A percentile compares a stretch with the other conserved stretches of the same genome.
These are phyloP conservation scores for Ploceus nigricollis DNA, from an alignment of 2,113 vertebrate genomes.

Conservation along the genomic window DNA sequence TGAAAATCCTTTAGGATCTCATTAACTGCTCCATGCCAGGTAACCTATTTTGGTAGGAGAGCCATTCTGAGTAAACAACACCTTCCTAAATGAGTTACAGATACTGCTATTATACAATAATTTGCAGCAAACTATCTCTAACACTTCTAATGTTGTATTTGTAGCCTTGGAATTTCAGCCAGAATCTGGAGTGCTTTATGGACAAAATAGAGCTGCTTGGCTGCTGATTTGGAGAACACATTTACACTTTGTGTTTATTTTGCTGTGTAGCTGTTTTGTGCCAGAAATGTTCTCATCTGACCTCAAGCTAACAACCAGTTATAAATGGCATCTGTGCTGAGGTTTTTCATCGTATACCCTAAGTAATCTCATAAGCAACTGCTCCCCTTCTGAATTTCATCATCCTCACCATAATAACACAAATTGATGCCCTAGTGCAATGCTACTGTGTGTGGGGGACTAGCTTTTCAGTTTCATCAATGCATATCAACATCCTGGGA, in stretches of 20 bases:
- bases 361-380: neutral
- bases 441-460: neutral
- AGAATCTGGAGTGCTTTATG: neutral
- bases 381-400: neutral
- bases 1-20: conserved; percentile 55
- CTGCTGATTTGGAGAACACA: neutral
- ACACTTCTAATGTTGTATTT: neutral
- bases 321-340: neutral
- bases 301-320: neutral
- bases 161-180: neutral
- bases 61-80: conserved; percentile 5
- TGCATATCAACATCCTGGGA: neutral
- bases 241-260: neutral
- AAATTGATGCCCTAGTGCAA: neutral
- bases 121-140: neutral
- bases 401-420: neutral
- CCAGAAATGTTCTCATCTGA: neutral
- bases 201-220: neutral
- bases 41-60: neutral
- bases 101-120: neutral
- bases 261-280: neutral
- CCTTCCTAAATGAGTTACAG: conserved; percentile 7
- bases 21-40: neutral
- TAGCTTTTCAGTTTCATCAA: conserved; percentile 35
- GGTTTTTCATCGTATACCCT: neutral